Evolutionary conservation across 1,140 invertebrate species (phyloP).

Genomic region (Belonocnema kinseyi): DNA sequence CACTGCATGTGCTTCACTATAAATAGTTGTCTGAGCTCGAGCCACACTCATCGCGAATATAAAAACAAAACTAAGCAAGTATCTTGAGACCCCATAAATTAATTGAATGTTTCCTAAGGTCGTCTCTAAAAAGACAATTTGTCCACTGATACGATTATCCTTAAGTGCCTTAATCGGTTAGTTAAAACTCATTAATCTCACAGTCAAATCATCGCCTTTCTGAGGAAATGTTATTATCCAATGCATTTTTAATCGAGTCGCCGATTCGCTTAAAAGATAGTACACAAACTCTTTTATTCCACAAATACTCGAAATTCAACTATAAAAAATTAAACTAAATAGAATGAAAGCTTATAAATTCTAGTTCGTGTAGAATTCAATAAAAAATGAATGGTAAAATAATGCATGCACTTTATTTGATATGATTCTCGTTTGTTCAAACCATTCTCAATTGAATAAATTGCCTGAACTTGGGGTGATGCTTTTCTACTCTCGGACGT

Average conservation of each 20-base stretch:
- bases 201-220: not conserved
- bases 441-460: constrained; percentile 5
- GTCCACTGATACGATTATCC: not conserved
- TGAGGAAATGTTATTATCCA: not conserved
- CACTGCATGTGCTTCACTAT: constrained; percentile 17
- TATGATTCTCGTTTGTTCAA: not conserved
- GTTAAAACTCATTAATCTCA: constrained; percentile 2
- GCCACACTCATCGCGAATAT: not conserved
- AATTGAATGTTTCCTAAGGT: constrained; percentile 1
- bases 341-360: no score
- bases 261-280: not conserved
- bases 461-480: constrained; percentile 1
- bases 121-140: constrained; percentile 16
- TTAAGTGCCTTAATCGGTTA: not conserved
- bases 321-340: no score
- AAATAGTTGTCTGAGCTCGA: constrained; percentile 21
- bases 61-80: not conserved
- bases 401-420: constrained; percentile 1
- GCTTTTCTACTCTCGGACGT: not conserved
- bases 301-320: no score
- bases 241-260: constrained; percentile 16
- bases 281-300: not conserved
- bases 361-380: no score
- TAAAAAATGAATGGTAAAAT: not conserved
- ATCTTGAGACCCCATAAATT: constrained; percentile 5